Base-by-base conservation (phyloP, 2,888 invertebrate genomes). In the Eulithis prunata region DNA sequence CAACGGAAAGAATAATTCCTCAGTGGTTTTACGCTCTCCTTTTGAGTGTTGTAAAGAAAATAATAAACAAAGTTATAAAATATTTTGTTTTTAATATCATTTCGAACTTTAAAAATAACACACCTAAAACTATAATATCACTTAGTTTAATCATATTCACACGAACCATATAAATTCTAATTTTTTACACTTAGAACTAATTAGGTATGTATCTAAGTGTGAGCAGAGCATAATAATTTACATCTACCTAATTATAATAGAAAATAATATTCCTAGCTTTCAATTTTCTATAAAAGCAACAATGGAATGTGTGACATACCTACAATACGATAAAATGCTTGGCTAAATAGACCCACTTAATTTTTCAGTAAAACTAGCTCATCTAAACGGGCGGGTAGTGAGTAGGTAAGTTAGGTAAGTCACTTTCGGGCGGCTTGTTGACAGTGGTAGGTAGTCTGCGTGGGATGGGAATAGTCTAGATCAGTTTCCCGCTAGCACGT, bases 61-160 rank as follows among this genome's bases (percentile, higher is more conserved):
- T 49, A 49, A 14, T 8, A 13, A 47, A 14, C 4, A 10, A 28
- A 52, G 43, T 3, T 28, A 38, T 13, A 52, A 63, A 63, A 45
- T 56, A 55, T 41, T 21, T 47, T n/a, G 14, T 45, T 61, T 54
- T 41, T 53, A 47, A 7, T 57, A 52, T 53, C 45, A 46, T 68
- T 63, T 64, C 54, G 51, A 61, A 51, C 28, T 49, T 54, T 52
- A 21, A 57, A 47, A 66, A 62, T 60, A 13, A 21, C 21, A 70
- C 66, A 72, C 47, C 58, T 68, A 49, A 63, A 54, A 63, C 64
- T 49, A 49, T 68, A 71, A 68, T 71, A 73, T 71, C 73, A 73
- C 71, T 70, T 62, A 41, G 58, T 59, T 62, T 54, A 60, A 43
- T 57, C 54, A 36, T 56, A 58, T 51, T 41, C 47, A 54, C 52